A percentile compares a stretch with the other conserved stretches of the same genome.
Conservation (phyloP, 2,888 invertebrate genomes). For the Eretmocerus hayati region DNA sequence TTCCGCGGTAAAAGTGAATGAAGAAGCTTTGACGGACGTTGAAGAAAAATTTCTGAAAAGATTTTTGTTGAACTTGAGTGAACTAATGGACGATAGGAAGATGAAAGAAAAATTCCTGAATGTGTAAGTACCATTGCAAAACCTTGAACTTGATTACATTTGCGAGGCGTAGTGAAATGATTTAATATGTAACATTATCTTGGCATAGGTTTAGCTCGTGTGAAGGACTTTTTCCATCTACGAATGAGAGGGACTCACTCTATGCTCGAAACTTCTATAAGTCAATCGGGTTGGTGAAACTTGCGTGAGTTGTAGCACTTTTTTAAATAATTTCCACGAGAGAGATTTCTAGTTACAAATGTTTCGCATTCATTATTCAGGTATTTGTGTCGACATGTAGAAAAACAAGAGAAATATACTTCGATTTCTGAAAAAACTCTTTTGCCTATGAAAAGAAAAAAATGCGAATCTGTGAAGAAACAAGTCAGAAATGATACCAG, state of each 20-base stretch:
- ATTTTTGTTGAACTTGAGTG: constrained; percentile 10
- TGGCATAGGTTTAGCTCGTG: neutral
- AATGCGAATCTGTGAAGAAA: too few species aligned
- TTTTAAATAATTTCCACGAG: too few species aligned
- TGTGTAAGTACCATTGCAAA: neutral
- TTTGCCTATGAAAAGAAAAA: too few species aligned
- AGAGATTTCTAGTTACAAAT: too few species aligned
- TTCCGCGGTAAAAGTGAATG: constrained; percentile 8
- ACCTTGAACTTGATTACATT: neutral
- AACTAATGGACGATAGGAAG: constrained; percentile 5
- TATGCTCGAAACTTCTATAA: constrained; percentile 12
- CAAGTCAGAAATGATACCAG: too few species aligned
- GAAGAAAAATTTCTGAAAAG: constrained; percentile 16
- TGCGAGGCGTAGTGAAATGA: neutral
- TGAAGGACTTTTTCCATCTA: constrained; percentile 12
- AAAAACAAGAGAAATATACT: too few species aligned
- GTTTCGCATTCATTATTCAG: too few species aligned
- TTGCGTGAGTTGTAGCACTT: constrained; percentile 16
- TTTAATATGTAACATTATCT: neutral
- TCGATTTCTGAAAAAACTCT: too few species aligned
- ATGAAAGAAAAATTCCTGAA: constrained; percentile 11
- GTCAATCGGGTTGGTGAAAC: constrained; percentile 8
- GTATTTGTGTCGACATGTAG: too few species aligned
- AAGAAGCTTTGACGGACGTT: neutral
- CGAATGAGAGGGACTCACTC: constrained; percentile 6